These are phyloP conservation scores for Setophaga petechia DNA, from an alignment of 2,113 vertebrate species.

Conservation along the genomic window DNA sequence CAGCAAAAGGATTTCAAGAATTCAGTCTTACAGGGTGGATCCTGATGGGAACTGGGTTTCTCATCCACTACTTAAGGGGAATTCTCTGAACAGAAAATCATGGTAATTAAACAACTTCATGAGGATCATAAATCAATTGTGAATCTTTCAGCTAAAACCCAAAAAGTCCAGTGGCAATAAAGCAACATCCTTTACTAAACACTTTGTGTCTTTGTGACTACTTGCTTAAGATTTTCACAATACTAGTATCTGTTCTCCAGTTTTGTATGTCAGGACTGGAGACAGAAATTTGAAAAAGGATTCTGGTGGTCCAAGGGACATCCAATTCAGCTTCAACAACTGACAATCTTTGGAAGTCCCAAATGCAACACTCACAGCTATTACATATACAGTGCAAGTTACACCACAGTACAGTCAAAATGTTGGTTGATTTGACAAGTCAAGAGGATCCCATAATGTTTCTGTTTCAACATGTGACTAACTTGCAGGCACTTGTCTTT, in stretches of 20 bases:
- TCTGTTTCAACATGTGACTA: background rate
- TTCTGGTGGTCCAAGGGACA: background rate
- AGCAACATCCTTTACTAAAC: background rate
- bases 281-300: background rate
- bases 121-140: background rate
- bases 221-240: background rate
- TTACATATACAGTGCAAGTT: background rate
- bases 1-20: background rate
- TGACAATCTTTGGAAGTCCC: background rate
- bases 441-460: background rate
- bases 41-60: background rate
- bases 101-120: background rate
- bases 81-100: background rate
- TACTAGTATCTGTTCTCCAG: background rate
- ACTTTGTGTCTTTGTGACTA: background rate
- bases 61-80: background rate
- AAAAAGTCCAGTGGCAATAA: background rate
- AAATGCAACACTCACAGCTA: background rate
- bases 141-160: background rate
- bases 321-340: background rate
- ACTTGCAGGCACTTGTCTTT: background rate
- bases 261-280: background rate
- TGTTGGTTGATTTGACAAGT: background rate
- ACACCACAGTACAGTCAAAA: background rate
- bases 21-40: background rate